Base-by-base conservation (phyloP, 2,113 vertebrate genomes). In the Pleuronectes platessa region DNA sequence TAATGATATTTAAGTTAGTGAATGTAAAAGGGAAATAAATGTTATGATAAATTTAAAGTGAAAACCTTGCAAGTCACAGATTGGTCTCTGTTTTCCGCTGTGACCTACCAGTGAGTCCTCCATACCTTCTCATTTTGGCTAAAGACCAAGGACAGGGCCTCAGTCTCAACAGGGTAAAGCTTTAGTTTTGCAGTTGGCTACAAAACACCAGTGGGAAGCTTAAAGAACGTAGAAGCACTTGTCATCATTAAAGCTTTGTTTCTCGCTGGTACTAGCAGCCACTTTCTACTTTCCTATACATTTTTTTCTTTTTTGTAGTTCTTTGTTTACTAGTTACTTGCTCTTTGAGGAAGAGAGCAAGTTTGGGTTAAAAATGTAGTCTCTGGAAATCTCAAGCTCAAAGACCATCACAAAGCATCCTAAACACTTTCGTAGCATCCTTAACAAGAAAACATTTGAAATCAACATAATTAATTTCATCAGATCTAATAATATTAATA, bases 171-270 rank as follows among this genome's bases (percentile, higher is more conserved):
- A 73, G 71, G 65, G 79, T 94, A 93, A 93, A 92, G 92, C 92
- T 94, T 92, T 86, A 71, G 26, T 59, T 81, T 84, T 81, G 76
- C 59, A 81, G 26, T 76, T 86, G 79, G 71, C 81, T 72, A 61
- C 67, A 74, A 63, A 27, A 78, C 47, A 78, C 55, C 37, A 72
- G 74, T 60, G 53, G 60, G 76, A 78, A 31, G 54, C 47, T 72
- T 12, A 20, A 42, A 47, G 72, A 80, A 23, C 13, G 64, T 27
- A 23, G 59, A 87, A 78, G 66, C 74, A 81, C 53, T 74, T 81
- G 45, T 71, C 83, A 74, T 79, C 56, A 74, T 93, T 92, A 93
- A 94, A 92, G 81, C 86, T 90, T 85, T 84, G 45, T 66, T 82
- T 86, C 64, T 85, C 62, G 15, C 86, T 92, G 87, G 78, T 91